A percentile compares a stretch with the other conserved stretches of the same genome.
Conservation (phyloP, 2,888 invertebrate species). For the Xanthorhoe designata region DNA sequence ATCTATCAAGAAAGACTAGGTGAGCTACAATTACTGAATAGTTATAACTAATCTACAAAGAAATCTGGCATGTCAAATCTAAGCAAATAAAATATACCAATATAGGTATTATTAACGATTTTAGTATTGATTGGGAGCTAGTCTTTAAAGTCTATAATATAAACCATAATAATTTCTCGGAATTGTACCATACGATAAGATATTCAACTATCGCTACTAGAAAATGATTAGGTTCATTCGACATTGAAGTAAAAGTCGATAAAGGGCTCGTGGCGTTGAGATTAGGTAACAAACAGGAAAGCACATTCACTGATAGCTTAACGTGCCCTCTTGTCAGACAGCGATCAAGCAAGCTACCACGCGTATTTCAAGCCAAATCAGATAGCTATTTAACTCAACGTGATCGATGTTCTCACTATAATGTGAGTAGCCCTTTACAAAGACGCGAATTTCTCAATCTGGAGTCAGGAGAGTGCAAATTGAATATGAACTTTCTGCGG, state of each 20-base stretch:
- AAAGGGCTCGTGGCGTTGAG: neutral
- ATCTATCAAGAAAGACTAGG: too few relatives aligned
- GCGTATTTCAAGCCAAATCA: constrained; percentile 2
- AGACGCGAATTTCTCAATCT: constrained; percentile 61
- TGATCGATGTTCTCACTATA: constrained; percentile 24
- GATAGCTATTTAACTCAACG: constrained; percentile 3
- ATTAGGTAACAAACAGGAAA: constrained; percentile 1
- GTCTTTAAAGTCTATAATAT: too few relatives aligned
- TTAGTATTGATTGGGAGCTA: too few relatives aligned
- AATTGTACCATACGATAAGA: constrained; percentile 23
- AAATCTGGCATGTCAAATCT: too few relatives aligned
- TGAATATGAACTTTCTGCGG: constrained; percentile 71
- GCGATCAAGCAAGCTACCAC: constrained; percentile 3
- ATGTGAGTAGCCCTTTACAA: constrained; percentile 43
- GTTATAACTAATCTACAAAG: too few relatives aligned
- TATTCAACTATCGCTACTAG: neutral
- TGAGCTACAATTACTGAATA: too few relatives aligned
- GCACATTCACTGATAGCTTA: neutral
- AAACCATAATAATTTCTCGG: neutral
- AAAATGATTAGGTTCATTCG: constrained; percentile 3
- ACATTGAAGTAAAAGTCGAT: neutral
- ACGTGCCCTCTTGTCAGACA: neutral
- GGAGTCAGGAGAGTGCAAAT: constrained; percentile 60
- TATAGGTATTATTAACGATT: too few relatives aligned
- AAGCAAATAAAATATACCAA: too few relatives aligned